Base-by-base conservation (phyloP, 2,888 invertebrate genomes). In the Ophion ventricosus region DNA sequence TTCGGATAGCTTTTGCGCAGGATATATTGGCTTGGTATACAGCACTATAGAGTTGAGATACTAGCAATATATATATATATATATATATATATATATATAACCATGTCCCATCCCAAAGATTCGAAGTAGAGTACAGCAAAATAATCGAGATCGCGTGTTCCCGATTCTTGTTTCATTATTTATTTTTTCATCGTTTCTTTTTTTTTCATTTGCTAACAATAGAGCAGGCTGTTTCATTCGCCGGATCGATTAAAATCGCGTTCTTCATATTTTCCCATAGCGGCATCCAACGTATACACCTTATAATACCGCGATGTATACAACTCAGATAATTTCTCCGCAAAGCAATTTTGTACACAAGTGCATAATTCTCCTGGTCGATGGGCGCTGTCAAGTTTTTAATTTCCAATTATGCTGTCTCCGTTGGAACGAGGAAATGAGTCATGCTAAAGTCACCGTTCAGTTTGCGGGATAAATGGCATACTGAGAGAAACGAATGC, bases 1-100 rank as follows among this genome's bases (percentile, higher is more conserved):
- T 87, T 90, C 73, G 29, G 83, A 83, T 85, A 86, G 84, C 85
- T 85, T 86, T 83, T 79, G 77, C 78, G 14, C 17, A 49, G 49
- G 82, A 84, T 84, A 87, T 86, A 89, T 82, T 54, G 77, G 69
- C 63, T 76, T n/a, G 59, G 54, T 54, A 23, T 49, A 66, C 70
- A n/a, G 29, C 57, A 57, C 74, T 43, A 74, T 70, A 75, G 49
- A 56, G 59, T 80, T 64, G 17, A 26, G 66, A 57, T 57, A 73
- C 72, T 29, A 73, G 66, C 56, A 73, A 57, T 49, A 76, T 20
- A 43, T 54, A 69, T 25, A 66, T 61, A 26, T 61, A 72, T 20
- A 57, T 49, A 76, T 20, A 43, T 54, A 69, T 25, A 66, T 61
- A 26, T 61, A 72, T 40, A 79, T 72, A n/a, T 23, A 72, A 75